Percentiles rank a stretch among this genome's conserved stretches.
These are phyloP conservation scores for Alaudala cheleensis DNA, from an alignment of 2,113 vertebrate genomes.

Conservation along the genomic window DNA sequence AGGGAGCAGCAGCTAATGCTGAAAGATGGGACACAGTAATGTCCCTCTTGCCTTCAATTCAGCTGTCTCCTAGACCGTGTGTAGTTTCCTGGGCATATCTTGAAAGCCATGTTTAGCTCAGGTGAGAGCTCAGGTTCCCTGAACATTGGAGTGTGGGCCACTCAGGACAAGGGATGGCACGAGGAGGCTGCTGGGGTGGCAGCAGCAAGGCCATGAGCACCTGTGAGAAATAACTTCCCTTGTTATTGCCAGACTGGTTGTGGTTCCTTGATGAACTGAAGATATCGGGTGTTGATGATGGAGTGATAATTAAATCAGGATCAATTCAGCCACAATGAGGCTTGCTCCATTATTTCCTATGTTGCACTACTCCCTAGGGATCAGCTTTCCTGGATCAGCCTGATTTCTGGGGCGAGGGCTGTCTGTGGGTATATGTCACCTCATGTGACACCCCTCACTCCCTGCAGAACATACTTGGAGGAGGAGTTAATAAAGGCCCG, in stretches of 20 bases:
- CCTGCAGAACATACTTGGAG: conserved; percentile 89
- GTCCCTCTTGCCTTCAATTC: neutral
- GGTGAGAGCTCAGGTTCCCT: neutral
- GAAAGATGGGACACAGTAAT: neutral
- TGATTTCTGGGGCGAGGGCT: neutral
- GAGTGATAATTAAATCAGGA: neutral
- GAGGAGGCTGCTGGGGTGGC: neutral
- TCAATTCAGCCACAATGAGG: rapidly evolving
- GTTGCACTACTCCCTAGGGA: neutral
- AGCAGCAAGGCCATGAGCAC: neutral
- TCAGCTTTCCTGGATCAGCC: neutral
- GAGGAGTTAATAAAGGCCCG: conserved; percentile 95
- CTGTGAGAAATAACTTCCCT: neutral
- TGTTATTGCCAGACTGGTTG: neutral
- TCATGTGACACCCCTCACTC: rapidly evolving
- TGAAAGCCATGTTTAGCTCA: neutral
- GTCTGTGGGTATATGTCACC: neutral
- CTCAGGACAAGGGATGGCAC: neutral
- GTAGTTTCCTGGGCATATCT: neutral
- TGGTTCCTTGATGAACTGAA: neutral
- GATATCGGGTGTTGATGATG: neutral
- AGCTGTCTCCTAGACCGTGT: neutral
- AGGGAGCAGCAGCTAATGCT: neutral
- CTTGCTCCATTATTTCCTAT: neutral
- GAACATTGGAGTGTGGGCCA: rapidly evolving